These are phyloP conservation scores for Intellagama lesueurii DNA, from an alignment of 2,797 vertebrate genomes.

Conservation along the genomic window DNA sequence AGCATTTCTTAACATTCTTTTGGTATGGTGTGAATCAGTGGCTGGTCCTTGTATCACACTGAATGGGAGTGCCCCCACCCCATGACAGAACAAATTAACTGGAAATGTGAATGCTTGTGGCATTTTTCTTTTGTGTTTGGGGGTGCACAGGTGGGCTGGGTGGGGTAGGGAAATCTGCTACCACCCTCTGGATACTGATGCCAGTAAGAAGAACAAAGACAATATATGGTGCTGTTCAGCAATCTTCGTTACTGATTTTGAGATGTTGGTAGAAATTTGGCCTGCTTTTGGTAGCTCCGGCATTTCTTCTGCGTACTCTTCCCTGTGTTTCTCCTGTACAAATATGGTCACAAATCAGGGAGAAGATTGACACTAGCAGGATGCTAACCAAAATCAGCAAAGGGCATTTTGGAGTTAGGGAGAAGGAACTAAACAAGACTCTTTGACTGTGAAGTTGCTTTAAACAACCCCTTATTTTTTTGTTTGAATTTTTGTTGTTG, in stretches of 20 bases:
- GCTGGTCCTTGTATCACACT: constrained; percentile 26
- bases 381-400: neutral
- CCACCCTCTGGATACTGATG: constrained; percentile 39
- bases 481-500: neutral
- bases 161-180: neutral
- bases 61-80: neutral
- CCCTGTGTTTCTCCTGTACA: neutral
- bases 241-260: neutral
- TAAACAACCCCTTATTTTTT: constrained; percentile 12
- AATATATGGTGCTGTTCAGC: constrained; percentile 65
- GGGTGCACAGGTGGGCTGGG: neutral
- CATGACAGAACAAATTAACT: neutral
- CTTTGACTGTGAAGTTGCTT: constrained; percentile 66
- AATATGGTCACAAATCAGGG: neutral
- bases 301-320: constrained; percentile 19
- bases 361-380: neutral
- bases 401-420: constrained; percentile 17
- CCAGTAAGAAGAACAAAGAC: constrained; percentile 49
- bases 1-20: neutral
- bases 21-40: constrained; percentile 5
- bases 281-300: constrained; percentile 45
- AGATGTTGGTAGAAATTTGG: constrained; percentile 50
- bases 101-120: constrained; percentile 21
- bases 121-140: neutral
- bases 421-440: neutral